Conservation (phyloP, 2,113 vertebrate genomes). For the Pseudolaguvia tuberculata region DNA sequence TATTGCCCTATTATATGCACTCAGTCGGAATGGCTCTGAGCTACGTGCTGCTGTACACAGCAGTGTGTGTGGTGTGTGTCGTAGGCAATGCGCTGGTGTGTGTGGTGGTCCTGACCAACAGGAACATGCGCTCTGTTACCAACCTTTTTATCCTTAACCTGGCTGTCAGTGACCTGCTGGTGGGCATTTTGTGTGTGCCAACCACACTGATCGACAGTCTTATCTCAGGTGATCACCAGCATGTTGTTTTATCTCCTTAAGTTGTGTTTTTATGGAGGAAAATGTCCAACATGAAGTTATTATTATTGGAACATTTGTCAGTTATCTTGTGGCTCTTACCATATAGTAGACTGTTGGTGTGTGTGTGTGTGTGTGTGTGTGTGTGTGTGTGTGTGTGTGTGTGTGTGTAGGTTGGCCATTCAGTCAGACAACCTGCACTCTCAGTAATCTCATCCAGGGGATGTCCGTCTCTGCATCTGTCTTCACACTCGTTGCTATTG, state of each 20-base stretch:
- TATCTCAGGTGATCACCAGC: slow-evolving; percentile 37
- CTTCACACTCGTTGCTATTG: slow-evolving; percentile 63
- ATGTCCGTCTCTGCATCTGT: slow-evolving; percentile 76
- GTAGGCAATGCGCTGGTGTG: slow-evolving; percentile 48
- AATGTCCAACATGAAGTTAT: not conserved
- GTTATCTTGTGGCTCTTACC: not conserved
- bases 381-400: not conserved
- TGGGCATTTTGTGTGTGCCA: slow-evolving; percentile 51
- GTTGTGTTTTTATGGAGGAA: too few relatives aligned
- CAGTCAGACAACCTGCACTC: slow-evolving; percentile 73
- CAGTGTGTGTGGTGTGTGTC: slow-evolving; percentile 45
- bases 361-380: not conserved
- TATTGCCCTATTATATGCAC: slow-evolving; percentile 50
- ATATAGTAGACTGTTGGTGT: not conserved
- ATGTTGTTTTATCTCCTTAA: slow-evolving; percentile 3
- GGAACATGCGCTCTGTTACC: slow-evolving; percentile 51
- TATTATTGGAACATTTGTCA: not conserved
- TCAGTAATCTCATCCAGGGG: slow-evolving; percentile 77
- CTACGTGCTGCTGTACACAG: slow-evolving; percentile 46
- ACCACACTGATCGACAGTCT: slow-evolving; percentile 53
- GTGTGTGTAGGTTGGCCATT: slow-evolving; percentile 76
- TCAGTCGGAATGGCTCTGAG: slow-evolving; percentile 35
- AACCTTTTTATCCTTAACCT: slow-evolving; percentile 55
- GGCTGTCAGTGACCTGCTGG: slow-evolving; percentile 51
- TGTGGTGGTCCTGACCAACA: slow-evolving; percentile 49